Conservation (phyloP, 2,888 invertebrate species). For the Polymixis flavicincta region DNA sequence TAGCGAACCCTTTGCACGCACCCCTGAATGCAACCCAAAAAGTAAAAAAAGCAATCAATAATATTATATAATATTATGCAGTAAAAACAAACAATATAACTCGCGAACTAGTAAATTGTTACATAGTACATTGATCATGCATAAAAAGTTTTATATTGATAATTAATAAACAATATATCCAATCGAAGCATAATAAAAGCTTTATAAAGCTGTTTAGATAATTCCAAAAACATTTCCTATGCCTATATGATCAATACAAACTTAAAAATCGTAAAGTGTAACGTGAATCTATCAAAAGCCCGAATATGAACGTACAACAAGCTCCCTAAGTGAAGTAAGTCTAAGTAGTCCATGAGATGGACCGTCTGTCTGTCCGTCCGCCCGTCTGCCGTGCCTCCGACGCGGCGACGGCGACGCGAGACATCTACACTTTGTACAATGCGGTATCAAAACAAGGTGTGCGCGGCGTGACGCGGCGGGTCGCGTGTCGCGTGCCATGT, state of each 20-base stretch:
- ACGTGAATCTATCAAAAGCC: slow-evolving; percentile 77
- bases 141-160: slow-evolving; percentile 64
- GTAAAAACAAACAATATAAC: slow-evolving; percentile 59
- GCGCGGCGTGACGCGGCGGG: slow-evolving; percentile 61
- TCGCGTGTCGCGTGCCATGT: slow-evolving; percentile 68
- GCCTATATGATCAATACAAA: slow-evolving; percentile 69
- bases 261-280: slow-evolving; percentile 68
- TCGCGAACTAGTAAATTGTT: slow-evolving; percentile 66
- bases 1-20: slow-evolving; percentile 78
- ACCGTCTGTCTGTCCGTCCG: slow-evolving; percentile 69
- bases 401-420: slow-evolving; percentile 69
- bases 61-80: slow-evolving; percentile 64
- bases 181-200: slow-evolving; percentile 67
- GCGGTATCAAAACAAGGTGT: slow-evolving; percentile 77
- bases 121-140: slow-evolving; percentile 67
- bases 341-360: slow-evolving; percentile 80
- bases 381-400: not conserved
- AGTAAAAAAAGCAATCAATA: slow-evolving; percentile 66
- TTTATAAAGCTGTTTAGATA: slow-evolving; percentile 68
- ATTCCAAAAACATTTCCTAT: slow-evolving; percentile 71
- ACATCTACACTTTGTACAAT: slow-evolving; percentile 84
- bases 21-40: slow-evolving; percentile 68
- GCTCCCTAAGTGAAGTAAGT: slow-evolving; percentile 80
- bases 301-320: slow-evolving; percentile 76
- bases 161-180: slow-evolving; percentile 67